phyloP scores from a whole-genome alignment of 1,140 invertebrate species.

The Micrasema longulum region DNA sequence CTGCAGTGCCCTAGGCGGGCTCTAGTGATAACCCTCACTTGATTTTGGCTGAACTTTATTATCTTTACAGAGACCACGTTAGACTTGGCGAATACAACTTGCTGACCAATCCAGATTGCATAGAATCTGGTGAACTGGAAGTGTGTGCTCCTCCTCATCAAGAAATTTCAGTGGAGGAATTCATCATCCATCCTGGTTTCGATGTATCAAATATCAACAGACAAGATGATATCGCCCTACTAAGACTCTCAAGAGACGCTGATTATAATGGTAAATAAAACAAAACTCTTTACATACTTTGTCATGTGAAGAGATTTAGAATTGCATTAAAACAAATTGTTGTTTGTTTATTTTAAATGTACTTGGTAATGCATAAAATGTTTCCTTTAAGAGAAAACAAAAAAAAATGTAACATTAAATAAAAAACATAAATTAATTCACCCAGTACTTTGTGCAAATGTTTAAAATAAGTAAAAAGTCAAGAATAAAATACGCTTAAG shows the following conservation, averaged over 20 bases:
- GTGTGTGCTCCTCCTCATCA: constrained; percentile 62
- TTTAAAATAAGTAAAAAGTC: too few relatives aligned
- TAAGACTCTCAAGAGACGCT: constrained; percentile 60
- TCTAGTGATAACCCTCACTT: too few relatives aligned
- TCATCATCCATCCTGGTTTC: constrained; percentile 67
- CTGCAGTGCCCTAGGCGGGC: too few relatives aligned
- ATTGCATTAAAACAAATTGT: neutral
- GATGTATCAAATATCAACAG: constrained; percentile 65
- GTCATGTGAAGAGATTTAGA: too few relatives aligned
- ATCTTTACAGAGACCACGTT: constrained; percentile 45
- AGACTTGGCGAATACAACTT: constrained; percentile 64
- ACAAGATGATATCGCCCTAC: constrained; percentile 72
- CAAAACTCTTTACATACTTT: neutral
- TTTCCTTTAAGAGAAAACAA: too few relatives aligned
- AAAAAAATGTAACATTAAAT: too few relatives aligned
- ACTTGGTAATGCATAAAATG: neutral
- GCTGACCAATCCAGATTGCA: constrained; percentile 63
- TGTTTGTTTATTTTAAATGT: neutral
- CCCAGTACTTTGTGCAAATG: neutral
- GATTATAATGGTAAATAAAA: constrained; percentile 51
- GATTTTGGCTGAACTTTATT: too few relatives aligned
- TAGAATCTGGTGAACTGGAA: constrained; percentile 38
- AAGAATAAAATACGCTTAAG: too few relatives aligned
- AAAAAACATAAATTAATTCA: too few relatives aligned
- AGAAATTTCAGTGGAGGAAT: constrained; percentile 58